Evolutionary conservation across 2,888 invertebrate genomes (phyloP), one percentile per base, ranked within the genome.

Genomic region (Lamellibrachia columna): DNA sequence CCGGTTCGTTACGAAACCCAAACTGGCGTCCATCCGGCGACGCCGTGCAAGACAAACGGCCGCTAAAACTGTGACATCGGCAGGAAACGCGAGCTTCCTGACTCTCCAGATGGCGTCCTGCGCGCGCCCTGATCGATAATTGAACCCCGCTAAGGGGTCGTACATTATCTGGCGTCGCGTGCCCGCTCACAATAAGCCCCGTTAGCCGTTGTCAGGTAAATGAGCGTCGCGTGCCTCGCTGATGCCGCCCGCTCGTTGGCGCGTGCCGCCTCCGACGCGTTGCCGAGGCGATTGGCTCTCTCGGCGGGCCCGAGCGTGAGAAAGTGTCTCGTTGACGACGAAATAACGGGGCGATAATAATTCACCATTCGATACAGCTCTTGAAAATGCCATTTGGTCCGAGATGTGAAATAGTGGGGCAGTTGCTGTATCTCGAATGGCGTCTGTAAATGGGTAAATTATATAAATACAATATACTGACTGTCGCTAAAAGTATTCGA

Each of bases 41-140:
- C 75, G 75, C 75, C 75, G 75, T 15, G 75, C 6, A 75, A 75
- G 22, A 75, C 15, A n/a, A n/a, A n/a, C 75, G 75, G 75, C 40
- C 40, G 40, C 40, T 40, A 40, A 40, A 40, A 40, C 40, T 40
- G 40, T 40, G 40, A 75, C 75, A 75, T 75, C 60, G 60, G 60
- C 40, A 22, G 60, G 9, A 60, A 60, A 22, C 60, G 11, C 15
- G 3, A 11, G 15, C 11, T 15, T 4, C 8, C 60, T 2, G 60
- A 60, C 60, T 22, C 60, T 60, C 75, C 75, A 75, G 75, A 75
- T 75, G 75, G 75, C 75, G 75, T 75, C 75, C n/a, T n/a, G 75
- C 75, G 75, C 75, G 75, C 75, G 75, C 11, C 75, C 75, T 22
- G 22, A n/a, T 75, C 75, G 75, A 75, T 75, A 75, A 75, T 75